Percentiles rank a stretch among this genome's conserved stretches.
Evolutionary conservation across 2,797 vertebrate genomes (phyloP).

Genomic region (Platyrinchus mystaceus): DNA sequence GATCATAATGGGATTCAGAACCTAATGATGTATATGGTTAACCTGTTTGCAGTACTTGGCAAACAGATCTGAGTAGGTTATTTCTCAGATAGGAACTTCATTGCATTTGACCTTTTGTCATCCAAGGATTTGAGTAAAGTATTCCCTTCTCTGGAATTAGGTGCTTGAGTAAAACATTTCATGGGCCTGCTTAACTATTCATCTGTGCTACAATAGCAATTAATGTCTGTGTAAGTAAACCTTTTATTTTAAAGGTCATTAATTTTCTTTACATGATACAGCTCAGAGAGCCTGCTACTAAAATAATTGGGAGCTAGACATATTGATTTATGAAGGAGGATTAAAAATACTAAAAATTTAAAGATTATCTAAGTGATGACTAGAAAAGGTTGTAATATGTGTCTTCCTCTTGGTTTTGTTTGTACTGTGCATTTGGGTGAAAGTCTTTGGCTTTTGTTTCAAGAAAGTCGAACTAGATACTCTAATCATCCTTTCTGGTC

Average conservation of each 20-base stretch:
- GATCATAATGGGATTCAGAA: conserved; percentile 80
- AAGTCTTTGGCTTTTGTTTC: not conserved
- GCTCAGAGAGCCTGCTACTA: not conserved
- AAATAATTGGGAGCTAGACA: conserved; percentile 29
- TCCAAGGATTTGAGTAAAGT: conserved; percentile 40
- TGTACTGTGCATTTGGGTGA: not conserved
- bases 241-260: conserved; percentile 67
- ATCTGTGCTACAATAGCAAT: conserved; percentile 43
- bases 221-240: conserved; percentile 59
- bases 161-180: not conserved
- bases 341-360: conserved; percentile 6
- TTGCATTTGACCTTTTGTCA: conserved; percentile 61
- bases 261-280: conserved; percentile 42
- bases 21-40: conserved; percentile 75
- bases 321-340: not conserved
- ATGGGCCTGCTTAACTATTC: not conserved
- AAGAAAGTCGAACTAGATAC: not conserved
- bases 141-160: conserved; percentile 21
- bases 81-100: conserved; percentile 70
- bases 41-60: conserved; percentile 60
- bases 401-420: not conserved
- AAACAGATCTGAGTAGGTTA: conserved; percentile 66
- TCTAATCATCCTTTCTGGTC: not conserved
- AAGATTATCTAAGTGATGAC: not conserved
- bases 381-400: not conserved